These are phyloP conservation scores for Lithosia quadra DNA, from an alignment of 2,888 invertebrate species.

Conservation along the genomic window DNA sequence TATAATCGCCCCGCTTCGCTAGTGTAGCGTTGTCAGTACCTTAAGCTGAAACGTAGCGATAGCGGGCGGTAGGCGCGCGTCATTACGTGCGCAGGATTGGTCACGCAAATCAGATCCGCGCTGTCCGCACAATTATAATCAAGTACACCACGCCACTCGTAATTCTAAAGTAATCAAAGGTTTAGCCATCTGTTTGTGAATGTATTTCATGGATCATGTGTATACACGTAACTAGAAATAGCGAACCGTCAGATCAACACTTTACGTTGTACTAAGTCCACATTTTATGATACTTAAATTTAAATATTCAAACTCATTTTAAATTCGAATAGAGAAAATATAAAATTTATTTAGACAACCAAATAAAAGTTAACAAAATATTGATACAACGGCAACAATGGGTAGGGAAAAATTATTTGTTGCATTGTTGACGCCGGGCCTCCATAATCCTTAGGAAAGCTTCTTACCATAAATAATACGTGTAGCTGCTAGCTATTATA, in stretches of 20 bases:
- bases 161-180: conserved; percentile 85
- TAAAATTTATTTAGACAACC: conserved; percentile 54
- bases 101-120: conserved; percentile 83
- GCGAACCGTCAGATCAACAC: conserved; percentile 48
- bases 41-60: conserved; percentile 56
- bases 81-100: conserved; percentile 81
- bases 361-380: conserved; percentile 60
- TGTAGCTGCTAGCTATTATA: conserved; percentile 83
- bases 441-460: conserved; percentile 84
- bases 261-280: conserved; percentile 55
- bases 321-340: conserved; percentile 44
- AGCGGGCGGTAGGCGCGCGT: conserved; percentile 74
- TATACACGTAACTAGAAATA: conserved; percentile 52
- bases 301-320: conserved; percentile 53
- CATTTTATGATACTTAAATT: conserved; percentile 50
- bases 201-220: conserved; percentile 52
- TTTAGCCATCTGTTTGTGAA: conserved; percentile 75
- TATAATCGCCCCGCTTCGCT: conserved; percentile 34
- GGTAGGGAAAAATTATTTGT: conserved; percentile 65
- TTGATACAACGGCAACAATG: conserved; percentile 58
- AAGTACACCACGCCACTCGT: conserved; percentile 78
- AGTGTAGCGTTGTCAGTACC: conserved; percentile 30
- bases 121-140: conserved; percentile 86
- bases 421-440: conserved; percentile 83
- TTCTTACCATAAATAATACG: conserved; percentile 87